Conservation (phyloP, 2,888 invertebrate genomes). For the Onthophagus sagittarius region DNA sequence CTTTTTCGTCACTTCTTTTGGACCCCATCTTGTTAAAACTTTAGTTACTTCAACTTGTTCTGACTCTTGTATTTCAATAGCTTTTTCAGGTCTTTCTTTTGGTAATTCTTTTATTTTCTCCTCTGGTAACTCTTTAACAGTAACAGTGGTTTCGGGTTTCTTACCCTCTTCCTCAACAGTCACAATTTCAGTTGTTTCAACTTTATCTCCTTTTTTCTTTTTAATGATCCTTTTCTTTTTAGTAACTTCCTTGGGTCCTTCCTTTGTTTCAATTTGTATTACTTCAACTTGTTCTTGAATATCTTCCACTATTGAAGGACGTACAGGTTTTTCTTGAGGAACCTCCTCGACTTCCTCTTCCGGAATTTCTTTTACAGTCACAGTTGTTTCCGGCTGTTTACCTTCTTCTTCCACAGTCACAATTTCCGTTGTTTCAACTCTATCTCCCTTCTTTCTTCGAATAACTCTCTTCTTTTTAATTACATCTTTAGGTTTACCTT, state of each 20-base stretch:
- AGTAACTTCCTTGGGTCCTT: conserved; percentile 34
- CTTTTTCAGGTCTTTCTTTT: conserved; percentile 33
- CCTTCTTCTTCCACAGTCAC: conserved; percentile 41
- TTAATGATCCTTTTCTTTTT: conserved; percentile 42
- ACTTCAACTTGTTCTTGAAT: conserved; percentile 33
- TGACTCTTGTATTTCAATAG: conserved; percentile 36
- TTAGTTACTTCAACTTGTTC: conserved; percentile 38
- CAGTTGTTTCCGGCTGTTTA: conserved; percentile 44
- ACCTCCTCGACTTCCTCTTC: conserved; percentile 17
- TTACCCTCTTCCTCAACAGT: conserved; percentile 44
- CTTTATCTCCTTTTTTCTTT: conserved; percentile 43
- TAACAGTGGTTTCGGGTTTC: conserved; percentile 34
- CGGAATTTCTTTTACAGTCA: conserved; percentile 35
- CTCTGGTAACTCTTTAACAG: conserved; percentile 26
- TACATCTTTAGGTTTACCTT: conserved; percentile 32
- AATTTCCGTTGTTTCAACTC: conserved; percentile 41
- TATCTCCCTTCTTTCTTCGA: conserved; percentile 28
- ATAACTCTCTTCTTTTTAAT: conserved; percentile 30
- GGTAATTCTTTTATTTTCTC: conserved; percentile 17
- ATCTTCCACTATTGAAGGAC: conserved; percentile 31
- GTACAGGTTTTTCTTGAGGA: conserved; percentile 27
- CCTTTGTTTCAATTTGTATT: conserved; percentile 37
- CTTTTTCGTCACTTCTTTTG: conserved; percentile 33
- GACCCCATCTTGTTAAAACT: conserved; percentile 32
- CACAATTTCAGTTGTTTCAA: conserved; percentile 51